Evolutionary conservation across 2,797 vertebrate genomes (phyloP).

Genomic region (Dendrocincla tyrannina): DNA sequence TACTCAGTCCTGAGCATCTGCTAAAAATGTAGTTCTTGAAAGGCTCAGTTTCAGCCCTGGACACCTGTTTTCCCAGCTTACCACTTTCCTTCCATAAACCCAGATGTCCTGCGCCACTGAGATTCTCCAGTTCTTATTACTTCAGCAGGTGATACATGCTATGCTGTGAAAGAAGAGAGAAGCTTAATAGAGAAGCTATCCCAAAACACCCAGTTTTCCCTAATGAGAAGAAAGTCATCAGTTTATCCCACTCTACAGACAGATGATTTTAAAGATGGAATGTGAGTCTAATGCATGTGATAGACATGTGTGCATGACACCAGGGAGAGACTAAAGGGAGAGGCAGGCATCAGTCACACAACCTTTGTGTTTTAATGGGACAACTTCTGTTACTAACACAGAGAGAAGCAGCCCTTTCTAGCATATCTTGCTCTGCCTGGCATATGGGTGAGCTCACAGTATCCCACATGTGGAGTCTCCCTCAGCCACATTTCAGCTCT

Average conservation of each 20-base stretch:
- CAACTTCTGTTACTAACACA: neutral
- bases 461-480: fast-evolving
- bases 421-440: neutral
- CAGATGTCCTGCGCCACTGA: neutral
- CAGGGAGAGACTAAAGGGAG: neutral
- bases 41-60: neutral
- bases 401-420: neutral
- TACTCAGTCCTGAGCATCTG: neutral
- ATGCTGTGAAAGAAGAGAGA: neutral
- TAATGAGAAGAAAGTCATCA: neutral
- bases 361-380: neutral
- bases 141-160: neutral
- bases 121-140: neutral
- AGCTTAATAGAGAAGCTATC: neutral
- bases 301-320: neutral
- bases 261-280: neutral
- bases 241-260: neutral
- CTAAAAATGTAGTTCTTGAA: conserved; percentile 5
- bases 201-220: neutral
- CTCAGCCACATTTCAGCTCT: neutral
- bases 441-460: fast-evolving
- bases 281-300: neutral
- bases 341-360: neutral
- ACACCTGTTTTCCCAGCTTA: conserved; percentile 37
- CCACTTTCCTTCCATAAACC: neutral